Evolutionary conservation across 2,888 invertebrate genomes (phyloP).

Genomic region (Pseudococcus longispinus): DNA sequence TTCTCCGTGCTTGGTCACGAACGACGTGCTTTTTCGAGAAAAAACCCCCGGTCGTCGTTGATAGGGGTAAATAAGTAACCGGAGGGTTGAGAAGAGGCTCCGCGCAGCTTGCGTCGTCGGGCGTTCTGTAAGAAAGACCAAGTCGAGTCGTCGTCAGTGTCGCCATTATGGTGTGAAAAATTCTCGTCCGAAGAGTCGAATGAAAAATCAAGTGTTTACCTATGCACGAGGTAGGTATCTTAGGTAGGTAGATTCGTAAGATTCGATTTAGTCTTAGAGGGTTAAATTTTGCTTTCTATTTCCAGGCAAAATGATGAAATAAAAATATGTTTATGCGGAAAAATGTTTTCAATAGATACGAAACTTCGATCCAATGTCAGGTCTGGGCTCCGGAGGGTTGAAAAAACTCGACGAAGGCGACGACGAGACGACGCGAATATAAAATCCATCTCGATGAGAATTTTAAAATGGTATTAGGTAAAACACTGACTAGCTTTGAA

Average conservation of each 20-base stretch:
- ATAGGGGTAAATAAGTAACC: not conserved
- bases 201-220: not conserved
- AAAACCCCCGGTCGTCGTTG: not conserved
- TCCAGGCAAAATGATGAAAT: too few species aligned
- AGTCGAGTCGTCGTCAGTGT: conserved; percentile 3
- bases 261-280: too few species aligned
- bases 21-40: conserved; percentile 47
- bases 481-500: not conserved
- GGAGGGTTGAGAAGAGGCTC: not conserved
- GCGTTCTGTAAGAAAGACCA: not conserved
- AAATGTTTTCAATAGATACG: too few species aligned
- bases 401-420: not conserved
- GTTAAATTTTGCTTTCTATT: too few species aligned
- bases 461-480: not conserved
- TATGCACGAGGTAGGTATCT: not conserved
- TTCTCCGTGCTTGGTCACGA: conserved; percentile 37
- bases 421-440: not conserved
- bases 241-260: too few species aligned
- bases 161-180: conserved; percentile 8
- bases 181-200: not conserved
- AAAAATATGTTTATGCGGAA: too few species aligned
- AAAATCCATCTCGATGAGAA: not conserved
- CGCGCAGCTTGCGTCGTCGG: not conserved
- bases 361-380: not conserved
- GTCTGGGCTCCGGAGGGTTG: not conserved